Conservation (phyloP, 2,888 invertebrate genomes). For the Thereva nobilitata region DNA sequence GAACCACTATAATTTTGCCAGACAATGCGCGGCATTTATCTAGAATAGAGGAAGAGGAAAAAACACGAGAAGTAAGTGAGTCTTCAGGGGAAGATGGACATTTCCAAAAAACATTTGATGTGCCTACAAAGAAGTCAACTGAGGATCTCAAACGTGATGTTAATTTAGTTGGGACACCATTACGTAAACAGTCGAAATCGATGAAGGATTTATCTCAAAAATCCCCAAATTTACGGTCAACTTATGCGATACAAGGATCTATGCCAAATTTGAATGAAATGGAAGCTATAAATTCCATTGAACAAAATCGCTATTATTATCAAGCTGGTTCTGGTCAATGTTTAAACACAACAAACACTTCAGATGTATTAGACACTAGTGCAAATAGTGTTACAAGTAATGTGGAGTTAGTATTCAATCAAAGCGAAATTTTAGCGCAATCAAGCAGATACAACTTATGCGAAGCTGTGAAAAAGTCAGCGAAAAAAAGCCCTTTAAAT, state of each 20-base stretch:
- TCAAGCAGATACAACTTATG: constrained; percentile 57
- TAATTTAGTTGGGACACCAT: constrained; percentile 52
- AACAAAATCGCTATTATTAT: constrained; percentile 55
- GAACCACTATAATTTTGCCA: constrained; percentile 49
- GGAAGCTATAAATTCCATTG: constrained; percentile 54
- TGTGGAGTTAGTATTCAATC: constrained; percentile 51
- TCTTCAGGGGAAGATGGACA: neutral
- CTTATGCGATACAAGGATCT: constrained; percentile 53
- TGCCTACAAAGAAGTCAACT: constrained; percentile 1
- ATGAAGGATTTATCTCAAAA: constrained; percentile 53
- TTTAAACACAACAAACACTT: constrained; percentile 37
- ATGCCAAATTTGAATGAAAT: constrained; percentile 58
- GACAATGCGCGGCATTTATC: constrained; percentile 47
- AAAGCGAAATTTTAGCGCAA: constrained; percentile 57
- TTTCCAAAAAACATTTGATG: constrained; percentile 38
- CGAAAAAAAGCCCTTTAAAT: neutral
- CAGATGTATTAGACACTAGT: constrained; percentile 45
- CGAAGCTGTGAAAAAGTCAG: constrained; percentile 44
- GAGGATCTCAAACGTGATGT: constrained; percentile 52
- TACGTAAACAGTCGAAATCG: constrained; percentile 55
- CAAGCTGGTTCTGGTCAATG: neutral
- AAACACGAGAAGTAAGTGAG: neutral
- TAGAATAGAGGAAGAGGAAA: constrained; percentile 53
- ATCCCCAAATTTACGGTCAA: constrained; percentile 46
- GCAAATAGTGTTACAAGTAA: constrained; percentile 49